Conservation (phyloP, 2,888 invertebrate species). For the Drosophila pseudotakahashii region DNA sequence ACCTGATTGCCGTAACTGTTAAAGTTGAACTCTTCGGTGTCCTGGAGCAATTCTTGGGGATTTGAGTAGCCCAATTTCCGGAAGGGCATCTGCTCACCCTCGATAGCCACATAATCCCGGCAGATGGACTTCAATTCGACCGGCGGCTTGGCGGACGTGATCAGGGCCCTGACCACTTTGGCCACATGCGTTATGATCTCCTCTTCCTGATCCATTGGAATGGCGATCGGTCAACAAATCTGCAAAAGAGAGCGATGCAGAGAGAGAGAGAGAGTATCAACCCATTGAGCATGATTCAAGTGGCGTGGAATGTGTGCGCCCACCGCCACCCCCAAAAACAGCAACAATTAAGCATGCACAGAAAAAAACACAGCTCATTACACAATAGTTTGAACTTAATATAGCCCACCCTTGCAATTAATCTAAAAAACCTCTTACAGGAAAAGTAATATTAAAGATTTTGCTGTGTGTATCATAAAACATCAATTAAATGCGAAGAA, state of each 20-base stretch:
- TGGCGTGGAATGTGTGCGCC: constrained; percentile 37
- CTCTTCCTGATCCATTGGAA: constrained; percentile 49
- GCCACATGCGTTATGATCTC: constrained; percentile 70
- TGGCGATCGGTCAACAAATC: constrained; percentile 7
- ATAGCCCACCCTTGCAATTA: too few species aligned
- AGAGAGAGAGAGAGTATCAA: not conserved
- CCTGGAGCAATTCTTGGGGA: constrained; percentile 84
- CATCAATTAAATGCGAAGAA: too few species aligned
- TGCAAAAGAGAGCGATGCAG: constrained; percentile 15
- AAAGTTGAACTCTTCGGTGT: constrained; percentile 86
- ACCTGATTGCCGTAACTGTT: constrained; percentile 53
- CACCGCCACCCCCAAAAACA: constrained; percentile 29
- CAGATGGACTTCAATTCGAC: constrained; percentile 75
- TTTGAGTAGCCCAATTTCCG: constrained; percentile 86
- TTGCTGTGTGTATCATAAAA: too few species aligned
- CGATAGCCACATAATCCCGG: constrained; percentile 88
- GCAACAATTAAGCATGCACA: constrained; percentile 7
- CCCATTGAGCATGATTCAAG: constrained; percentile 46
- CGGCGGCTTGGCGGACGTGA: constrained; percentile 76
- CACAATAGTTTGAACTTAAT: not conserved
- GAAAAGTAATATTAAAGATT: too few species aligned
- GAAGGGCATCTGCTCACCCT: constrained; percentile 88
- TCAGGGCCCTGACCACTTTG: constrained; percentile 79
- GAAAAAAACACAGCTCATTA: not conserved
- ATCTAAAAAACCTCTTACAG: too few species aligned